Conservation (phyloP, 2,113 vertebrate species). For the Sakesphorus luctuosus region DNA sequence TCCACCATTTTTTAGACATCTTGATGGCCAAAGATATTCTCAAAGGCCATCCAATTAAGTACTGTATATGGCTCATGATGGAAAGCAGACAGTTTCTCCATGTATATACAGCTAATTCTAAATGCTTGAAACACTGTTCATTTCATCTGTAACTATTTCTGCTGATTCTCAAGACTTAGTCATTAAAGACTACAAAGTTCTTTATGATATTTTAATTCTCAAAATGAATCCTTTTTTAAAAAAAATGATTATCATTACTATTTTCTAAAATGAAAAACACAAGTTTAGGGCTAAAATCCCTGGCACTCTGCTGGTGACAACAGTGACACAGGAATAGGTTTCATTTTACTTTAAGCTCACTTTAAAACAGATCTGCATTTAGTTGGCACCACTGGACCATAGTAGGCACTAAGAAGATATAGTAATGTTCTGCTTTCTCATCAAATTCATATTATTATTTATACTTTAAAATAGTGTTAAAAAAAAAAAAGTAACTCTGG, state of each 20-base stretch:
- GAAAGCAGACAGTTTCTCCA: background rate
- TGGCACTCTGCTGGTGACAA: background rate
- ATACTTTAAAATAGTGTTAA: background rate
- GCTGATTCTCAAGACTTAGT: background rate
- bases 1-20: background rate
- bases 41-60: conserved; percentile 20
- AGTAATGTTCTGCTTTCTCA: background rate
- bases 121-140: background rate
- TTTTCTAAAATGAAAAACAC: background rate
- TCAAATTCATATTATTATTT: background rate
- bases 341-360: background rate
- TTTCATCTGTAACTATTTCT: background rate
- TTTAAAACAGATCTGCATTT: background rate
- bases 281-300: background rate
- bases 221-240: background rate
- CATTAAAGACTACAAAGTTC: background rate
- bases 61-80: background rate
- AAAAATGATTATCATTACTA: background rate
- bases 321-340: background rate
- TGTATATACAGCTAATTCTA: background rate
- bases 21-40: conserved; percentile 46
- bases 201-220: background rate
- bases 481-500: background rate
- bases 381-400: background rate
- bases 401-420: background rate